These are phyloP conservation scores for Glossophaga mutica DNA, from an alignment of 2,797 vertebrate genomes.

Conservation along the genomic window DNA sequence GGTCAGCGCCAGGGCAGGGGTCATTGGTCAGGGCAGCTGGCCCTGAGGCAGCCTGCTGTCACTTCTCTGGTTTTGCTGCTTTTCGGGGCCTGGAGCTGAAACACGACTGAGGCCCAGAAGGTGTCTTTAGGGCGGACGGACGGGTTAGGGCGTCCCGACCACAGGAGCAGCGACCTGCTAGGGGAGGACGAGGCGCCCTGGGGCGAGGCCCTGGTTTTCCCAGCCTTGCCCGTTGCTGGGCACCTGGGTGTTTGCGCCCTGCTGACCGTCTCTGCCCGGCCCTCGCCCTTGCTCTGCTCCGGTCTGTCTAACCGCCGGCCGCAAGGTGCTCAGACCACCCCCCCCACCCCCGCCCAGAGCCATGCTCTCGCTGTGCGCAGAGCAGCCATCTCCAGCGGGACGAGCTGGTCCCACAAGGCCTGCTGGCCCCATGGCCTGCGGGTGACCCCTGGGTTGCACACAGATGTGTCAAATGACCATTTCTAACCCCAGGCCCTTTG, in stretches of 20 bases:
- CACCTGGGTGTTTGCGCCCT: not conserved
- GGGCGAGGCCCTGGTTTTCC: not conserved
- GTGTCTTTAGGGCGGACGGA: not conserved
- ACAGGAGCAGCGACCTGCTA: not conserved
- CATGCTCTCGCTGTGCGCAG: too few species aligned
- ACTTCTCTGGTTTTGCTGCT: not conserved
- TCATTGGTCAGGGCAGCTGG: not conserved
- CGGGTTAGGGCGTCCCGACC: not conserved
- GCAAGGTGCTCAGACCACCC: too few species aligned
- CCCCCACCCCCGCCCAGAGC: accelerated
- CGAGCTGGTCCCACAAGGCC: not conserved
- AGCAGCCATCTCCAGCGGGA: not conserved
- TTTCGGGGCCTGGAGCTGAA: not conserved
- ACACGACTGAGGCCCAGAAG: not conserved
- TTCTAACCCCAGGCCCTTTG: not conserved
- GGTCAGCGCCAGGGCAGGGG: too few species aligned
- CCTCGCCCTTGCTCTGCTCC: not conserved
- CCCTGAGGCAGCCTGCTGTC: too few species aligned
- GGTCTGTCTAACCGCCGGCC: too few species aligned
- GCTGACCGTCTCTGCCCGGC: not conserved
- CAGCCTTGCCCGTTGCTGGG: not conserved
- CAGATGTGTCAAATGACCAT: accelerated
- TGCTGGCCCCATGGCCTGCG: not conserved
- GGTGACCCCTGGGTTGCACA: not conserved
- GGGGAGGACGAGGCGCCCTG: not conserved